These are phyloP conservation scores for Loris lydekkerianus DNA, from an alignment of 2,797 vertebrate genomes.

Conservation along the genomic window DNA sequence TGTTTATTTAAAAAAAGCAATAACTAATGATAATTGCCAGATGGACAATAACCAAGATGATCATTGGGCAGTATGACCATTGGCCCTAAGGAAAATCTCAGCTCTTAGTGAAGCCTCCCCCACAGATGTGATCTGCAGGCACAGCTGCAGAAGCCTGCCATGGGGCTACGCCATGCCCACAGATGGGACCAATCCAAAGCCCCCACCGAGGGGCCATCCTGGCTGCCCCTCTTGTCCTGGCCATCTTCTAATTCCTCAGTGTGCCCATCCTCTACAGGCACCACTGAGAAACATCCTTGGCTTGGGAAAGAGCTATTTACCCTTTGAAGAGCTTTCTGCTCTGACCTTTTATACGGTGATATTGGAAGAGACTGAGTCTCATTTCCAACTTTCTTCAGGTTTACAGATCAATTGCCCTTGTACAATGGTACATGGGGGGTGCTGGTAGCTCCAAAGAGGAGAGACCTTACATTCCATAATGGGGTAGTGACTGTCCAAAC, in stretches of 20 bases:
- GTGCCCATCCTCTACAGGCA: background rate
- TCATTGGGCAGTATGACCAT: background rate
- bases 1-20: background rate
- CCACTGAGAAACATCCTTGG: background rate
- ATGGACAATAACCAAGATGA: background rate
- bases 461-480: background rate
- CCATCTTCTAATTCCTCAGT: background rate
- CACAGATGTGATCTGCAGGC: background rate
- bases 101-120: background rate
- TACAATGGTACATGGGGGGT: no score
- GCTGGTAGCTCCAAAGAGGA: background rate
- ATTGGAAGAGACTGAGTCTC: background rate
- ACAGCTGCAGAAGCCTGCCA: background rate
- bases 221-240: background rate
- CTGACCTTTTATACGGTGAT: background rate
- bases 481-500: background rate
- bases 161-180: background rate
- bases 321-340: background rate
- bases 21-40: background rate
- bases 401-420: background rate
- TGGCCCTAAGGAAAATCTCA: background rate
- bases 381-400: background rate
- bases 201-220: background rate
- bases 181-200: accelerated
- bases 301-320: background rate